Evolutionary conservation across 2,797 vertebrate genomes (phyloP).

Genomic region (Lophotriccus pileatus): DNA sequence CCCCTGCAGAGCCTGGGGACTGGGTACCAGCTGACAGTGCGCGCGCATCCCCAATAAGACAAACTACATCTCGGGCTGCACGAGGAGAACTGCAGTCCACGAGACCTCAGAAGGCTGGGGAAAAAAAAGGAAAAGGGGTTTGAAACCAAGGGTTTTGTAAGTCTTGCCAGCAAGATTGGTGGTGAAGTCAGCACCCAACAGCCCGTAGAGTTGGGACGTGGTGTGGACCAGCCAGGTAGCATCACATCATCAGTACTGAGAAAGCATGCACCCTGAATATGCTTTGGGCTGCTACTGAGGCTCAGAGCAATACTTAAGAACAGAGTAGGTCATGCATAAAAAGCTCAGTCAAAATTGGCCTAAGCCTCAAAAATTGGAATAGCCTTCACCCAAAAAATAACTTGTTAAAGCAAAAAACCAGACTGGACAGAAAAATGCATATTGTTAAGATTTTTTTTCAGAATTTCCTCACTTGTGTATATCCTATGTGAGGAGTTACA

Average conservation of each 20-base stretch:
- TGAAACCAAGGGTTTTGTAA: background rate
- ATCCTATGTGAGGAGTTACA: background rate
- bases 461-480: background rate
- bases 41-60: fast-evolving
- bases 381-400: background rate
- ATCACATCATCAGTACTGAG: background rate
- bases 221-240: background rate
- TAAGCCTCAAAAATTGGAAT: background rate
- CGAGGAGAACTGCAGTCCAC: fast-evolving
- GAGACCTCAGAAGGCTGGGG: background rate
- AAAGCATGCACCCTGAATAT: background rate
- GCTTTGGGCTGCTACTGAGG: background rate
- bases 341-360: background rate
- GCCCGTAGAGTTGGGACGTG: fast-evolving
- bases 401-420: background rate
- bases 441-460: background rate
- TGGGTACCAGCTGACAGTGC: background rate
- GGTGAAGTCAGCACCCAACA: background rate
- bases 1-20: background rate
- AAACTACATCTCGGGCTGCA: fast-evolving
- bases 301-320: background rate
- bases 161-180: background rate
- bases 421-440: background rate
- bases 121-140: background rate
- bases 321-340: background rate